A percentile compares a stretch with the other conserved stretches of the same genome.
These are phyloP conservation scores for Drosophila leontia DNA, from an alignment of 1,140 invertebrate genomes.

Conservation along the genomic window DNA sequence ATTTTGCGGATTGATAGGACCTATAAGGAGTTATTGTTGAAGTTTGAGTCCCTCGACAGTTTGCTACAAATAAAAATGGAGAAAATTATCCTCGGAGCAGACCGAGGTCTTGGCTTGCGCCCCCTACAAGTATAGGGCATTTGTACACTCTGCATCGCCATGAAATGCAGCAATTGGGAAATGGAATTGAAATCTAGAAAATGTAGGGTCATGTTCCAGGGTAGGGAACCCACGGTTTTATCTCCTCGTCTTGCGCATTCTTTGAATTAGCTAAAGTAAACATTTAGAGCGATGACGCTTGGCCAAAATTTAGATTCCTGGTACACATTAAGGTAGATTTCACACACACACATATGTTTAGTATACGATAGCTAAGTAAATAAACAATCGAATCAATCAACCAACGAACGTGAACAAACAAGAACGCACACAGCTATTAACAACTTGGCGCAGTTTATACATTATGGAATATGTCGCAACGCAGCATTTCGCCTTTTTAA, in stretches of 20 bases:
- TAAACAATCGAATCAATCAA: constrained; percentile 46
- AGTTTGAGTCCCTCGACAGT: constrained; percentile 81
- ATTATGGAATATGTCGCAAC: constrained; percentile 47
- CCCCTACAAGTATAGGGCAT: constrained; percentile 1
- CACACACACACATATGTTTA: constrained; percentile 29
- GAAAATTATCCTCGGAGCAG: constrained; percentile 18
- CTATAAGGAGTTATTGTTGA: constrained; percentile 77
- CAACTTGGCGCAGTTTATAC: constrained; percentile 58
- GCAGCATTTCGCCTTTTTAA: constrained; percentile 44
- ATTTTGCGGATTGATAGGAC: constrained; percentile 58
- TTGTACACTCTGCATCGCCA: not conserved
- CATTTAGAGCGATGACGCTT: constrained; percentile 57
- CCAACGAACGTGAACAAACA: constrained; percentile 67
- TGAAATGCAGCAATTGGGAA: not conserved
- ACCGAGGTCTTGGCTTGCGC: constrained; percentile 17
- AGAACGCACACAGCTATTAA: constrained; percentile 75
- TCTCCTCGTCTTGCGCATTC: constrained; percentile 15
- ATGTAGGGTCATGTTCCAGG: not conserved
- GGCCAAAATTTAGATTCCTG: constrained; percentile 32
- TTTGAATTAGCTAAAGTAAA: constrained; percentile 45
- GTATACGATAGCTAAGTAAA: constrained; percentile 49
- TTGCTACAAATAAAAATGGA: constrained; percentile 48
- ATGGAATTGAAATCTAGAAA: not conserved
- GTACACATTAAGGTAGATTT: constrained; percentile 32
- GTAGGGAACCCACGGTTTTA: not conserved